Evolutionary conservation across 2,113 vertebrate species (phyloP).

Genomic region (Apistogramma diplotaenia): DNA sequence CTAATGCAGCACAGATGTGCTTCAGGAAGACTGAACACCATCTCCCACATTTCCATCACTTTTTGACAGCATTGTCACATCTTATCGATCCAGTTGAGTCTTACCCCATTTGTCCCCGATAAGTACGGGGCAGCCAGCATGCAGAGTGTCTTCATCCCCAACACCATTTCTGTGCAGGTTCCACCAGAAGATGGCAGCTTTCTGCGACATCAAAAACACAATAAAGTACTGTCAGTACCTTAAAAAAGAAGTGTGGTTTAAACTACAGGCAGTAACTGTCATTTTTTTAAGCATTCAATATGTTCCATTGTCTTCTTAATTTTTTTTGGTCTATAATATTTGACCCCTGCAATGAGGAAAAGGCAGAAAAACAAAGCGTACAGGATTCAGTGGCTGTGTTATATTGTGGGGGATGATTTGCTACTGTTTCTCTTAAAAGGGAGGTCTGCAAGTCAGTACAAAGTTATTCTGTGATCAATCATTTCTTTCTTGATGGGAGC

Average conservation of each 20-base stretch:
- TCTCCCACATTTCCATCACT: not conserved
- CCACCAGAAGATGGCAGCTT: constrained; percentile 95
- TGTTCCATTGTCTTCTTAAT: not conserved
- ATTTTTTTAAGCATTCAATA: not conserved
- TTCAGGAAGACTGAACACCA: not conserved
- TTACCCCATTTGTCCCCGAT: constrained; percentile 95
- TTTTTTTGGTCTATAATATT: not conserved
- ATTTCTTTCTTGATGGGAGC: not conserved
- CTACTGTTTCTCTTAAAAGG: not conserved
- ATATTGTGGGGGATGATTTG: not conserved
- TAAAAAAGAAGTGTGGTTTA: not conserved
- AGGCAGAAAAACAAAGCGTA: not conserved
- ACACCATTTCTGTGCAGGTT: constrained; percentile 87
- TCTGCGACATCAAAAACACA: constrained; percentile 70
- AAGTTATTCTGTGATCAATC: not conserved
- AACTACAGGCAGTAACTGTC: not conserved
- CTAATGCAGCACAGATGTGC: constrained; percentile 64
- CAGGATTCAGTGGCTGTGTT: not conserved
- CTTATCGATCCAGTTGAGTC: not conserved
- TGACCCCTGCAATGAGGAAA: not conserved
- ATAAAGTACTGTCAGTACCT: not conserved
- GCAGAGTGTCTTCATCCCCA: constrained; percentile 84
- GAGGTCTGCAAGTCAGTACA: not conserved
- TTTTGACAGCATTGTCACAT: not conserved
- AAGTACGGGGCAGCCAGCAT: constrained; percentile 90